Base-by-base conservation (phyloP, 2,888 invertebrate genomes). In the Drosophila prostipennis region DNA sequence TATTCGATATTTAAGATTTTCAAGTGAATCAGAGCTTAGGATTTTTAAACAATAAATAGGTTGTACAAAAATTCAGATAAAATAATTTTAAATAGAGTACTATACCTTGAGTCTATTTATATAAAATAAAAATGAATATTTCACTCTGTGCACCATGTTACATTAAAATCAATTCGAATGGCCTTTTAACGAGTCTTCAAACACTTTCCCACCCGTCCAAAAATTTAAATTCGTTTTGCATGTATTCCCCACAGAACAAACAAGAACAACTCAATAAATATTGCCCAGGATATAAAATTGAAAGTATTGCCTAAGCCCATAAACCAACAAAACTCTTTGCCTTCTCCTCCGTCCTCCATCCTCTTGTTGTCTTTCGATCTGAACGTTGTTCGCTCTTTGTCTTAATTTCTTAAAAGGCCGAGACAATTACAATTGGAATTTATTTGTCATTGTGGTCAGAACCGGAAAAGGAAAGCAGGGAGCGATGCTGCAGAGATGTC, bases 401-500 rank as follows among this genome's bases (percentile, higher is more conserved):
- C 68, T 68, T 57, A 67, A 58, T 69, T 58, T 68, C 53, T 65
- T 70, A 40, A 71, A 77, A 80, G 79, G 76, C 77, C 65, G 72
- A 76, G 84, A 80, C 84, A 84, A 84, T 80, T 81, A 54, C 84
- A 78, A 64, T 67, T 67, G 76, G 40, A 72, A 76, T 84, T 84
- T 81, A 81, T 74, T 60, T 70, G 61, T 61, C 67, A 72, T 43
- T 52, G 51, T 68, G 68, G 70, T 67, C 68, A 42, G 37, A 48
- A 13, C 40, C 11, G 46, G 48, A 64, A 16, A 48, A 26, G 43
- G 29, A 32, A 26, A 36, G 19, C 16, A n/a, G 49, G 51, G 13
- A 36, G 42, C 14, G 14, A 34, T 10, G 43, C 34, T 10, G 43
- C 34, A 64, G 53, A 53, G 54, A 40, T 76, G 37, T 54, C 74